These are phyloP conservation scores for Penaeus japonicus DNA, from an alignment of 1,140 invertebrate species.

Conservation along the genomic window DNA sequence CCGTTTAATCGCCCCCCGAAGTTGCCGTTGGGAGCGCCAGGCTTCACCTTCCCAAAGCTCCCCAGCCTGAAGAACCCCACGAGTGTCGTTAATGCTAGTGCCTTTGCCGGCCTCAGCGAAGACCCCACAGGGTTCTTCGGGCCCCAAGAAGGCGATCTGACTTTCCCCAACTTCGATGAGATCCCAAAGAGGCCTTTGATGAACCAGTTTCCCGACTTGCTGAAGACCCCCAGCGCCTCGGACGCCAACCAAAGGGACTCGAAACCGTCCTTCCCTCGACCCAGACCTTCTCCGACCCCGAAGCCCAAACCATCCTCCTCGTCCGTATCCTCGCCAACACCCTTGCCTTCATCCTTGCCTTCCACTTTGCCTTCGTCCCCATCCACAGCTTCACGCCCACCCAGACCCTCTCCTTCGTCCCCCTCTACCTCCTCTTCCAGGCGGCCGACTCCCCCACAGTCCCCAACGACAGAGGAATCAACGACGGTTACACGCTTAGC, in stretches of 20 bases:
- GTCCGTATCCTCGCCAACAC: too few species aligned
- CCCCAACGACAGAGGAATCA: background rate
- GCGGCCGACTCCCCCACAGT: background rate
- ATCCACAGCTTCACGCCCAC: too few species aligned
- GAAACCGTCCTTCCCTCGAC: too few species aligned
- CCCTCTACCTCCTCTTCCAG: too few species aligned
- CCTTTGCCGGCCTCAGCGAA: constrained; percentile 29
- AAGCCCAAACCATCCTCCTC: too few species aligned
- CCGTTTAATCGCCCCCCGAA: background rate
- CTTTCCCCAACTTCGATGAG: background rate
- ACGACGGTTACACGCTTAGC: background rate
- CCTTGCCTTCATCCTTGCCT: background rate
- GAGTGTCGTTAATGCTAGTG: constrained; percentile 28
- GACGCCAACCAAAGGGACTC: too few species aligned
- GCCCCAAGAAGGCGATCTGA: background rate
- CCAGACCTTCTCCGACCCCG: too few species aligned
- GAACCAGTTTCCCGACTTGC: background rate
- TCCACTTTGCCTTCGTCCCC: background rate
- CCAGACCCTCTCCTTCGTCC: background rate
- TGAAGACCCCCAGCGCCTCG: background rate
- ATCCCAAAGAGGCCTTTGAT: background rate
- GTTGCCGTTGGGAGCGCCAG: constrained; percentile 37
- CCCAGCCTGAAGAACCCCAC: constrained; percentile 36
- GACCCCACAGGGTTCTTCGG: background rate
- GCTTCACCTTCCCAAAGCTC: constrained; percentile 44